Conservation (phyloP, 1,140 invertebrate genomes). For the Triops longicaudatus region DNA sequence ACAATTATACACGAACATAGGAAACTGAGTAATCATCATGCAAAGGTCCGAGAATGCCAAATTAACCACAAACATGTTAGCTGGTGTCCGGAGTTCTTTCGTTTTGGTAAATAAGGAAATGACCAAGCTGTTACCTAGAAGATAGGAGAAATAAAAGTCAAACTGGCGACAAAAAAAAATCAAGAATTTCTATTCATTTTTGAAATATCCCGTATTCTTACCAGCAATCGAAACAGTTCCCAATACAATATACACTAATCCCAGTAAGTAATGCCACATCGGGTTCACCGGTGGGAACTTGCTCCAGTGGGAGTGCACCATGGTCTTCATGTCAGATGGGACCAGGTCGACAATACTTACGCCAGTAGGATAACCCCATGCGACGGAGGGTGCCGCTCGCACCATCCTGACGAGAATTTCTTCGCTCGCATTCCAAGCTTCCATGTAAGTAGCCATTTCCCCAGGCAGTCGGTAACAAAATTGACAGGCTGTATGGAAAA, state of each 20-base stretch:
- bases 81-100: constrained; percentile 71
- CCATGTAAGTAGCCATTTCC: not conserved
- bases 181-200: not conserved
- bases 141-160: not conserved
- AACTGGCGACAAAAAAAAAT: not conserved
- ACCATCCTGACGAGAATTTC: not conserved
- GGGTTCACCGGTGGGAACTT: constrained; percentile 37
- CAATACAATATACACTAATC: constrained; percentile 19
- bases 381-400: not conserved
- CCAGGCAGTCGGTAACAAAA: not conserved
- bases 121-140: constrained; percentile 25
- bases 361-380: constrained; percentile 16
- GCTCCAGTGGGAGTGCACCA: constrained; percentile 37
- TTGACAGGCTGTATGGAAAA: no score
- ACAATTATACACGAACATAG: constrained; percentile 47
- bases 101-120: constrained; percentile 50
- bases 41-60: constrained; percentile 75
- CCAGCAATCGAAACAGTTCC: constrained; percentile 21
- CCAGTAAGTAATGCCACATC: constrained; percentile 41
- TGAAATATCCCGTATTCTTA: not conserved
- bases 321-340: constrained; percentile 34
- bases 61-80: constrained; percentile 82
- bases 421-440: not conserved
- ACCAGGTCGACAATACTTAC: constrained; percentile 32
- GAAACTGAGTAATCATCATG: constrained; percentile 60